These are phyloP conservation scores for Podiceps cristatus DNA, from an alignment of 2,113 vertebrate species.

Conservation along the genomic window DNA sequence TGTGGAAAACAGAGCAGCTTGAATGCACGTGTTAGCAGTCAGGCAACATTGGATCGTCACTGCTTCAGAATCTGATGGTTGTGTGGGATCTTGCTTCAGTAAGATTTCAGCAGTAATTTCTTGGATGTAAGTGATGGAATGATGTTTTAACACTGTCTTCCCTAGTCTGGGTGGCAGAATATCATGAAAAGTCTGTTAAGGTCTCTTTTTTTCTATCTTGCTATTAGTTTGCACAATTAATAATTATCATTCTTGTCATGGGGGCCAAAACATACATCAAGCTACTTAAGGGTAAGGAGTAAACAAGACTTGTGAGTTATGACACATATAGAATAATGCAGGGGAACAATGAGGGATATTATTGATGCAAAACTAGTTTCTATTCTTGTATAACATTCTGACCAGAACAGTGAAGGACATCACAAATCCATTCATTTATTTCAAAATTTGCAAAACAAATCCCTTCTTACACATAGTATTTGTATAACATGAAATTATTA, in stretches of 20 bases:
- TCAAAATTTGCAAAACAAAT: constrained; percentile 88
- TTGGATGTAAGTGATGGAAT: background rate
- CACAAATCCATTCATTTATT: constrained; percentile 85
- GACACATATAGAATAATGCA: background rate
- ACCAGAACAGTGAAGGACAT: constrained; percentile 80
- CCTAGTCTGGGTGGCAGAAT: background rate
- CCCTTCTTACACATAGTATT: constrained; percentile 83
- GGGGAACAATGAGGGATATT: constrained; percentile 30
- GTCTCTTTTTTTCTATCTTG: background rate
- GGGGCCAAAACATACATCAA: background rate
- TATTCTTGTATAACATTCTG: constrained; percentile 69
- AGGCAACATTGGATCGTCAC: background rate
- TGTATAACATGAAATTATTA: constrained; percentile 87
- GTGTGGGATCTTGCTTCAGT: background rate
- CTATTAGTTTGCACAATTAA: background rate
- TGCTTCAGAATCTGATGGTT: constrained; percentile 34
- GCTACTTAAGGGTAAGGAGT: constrained; percentile 31
- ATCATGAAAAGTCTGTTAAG: constrained; percentile 34
- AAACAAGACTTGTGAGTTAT: constrained; percentile 49
- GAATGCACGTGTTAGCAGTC: background rate
- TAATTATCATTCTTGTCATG: constrained; percentile 18
- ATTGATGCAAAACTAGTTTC: constrained; percentile 69
- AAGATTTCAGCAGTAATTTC: background rate
- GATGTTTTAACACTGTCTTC: background rate
- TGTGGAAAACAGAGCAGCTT: background rate